Evolutionary conservation across 2,797 vertebrate species (phyloP), one percentile per base, ranked within the genome.

Genomic region (Choloepus didactylus): DNA sequence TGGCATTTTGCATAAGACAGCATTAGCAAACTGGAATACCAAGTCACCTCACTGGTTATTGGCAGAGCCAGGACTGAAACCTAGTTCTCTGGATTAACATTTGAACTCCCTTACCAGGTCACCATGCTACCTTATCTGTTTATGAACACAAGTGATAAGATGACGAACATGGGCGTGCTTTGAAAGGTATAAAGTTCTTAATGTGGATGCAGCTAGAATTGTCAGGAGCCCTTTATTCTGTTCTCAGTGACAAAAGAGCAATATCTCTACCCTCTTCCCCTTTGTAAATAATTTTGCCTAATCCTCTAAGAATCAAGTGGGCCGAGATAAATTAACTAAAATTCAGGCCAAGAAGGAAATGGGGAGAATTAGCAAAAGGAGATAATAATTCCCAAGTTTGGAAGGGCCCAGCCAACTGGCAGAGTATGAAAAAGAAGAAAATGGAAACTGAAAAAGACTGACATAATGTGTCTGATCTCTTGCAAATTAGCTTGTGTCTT

Each of bases 231-330:
- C 59, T 70, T 70, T 64, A 59, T 69, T 87, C 66, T 88, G 9
- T 66, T 84, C 11, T 93, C 49, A 70, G 6, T 75, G 41, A 59
- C 66, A 84, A 67, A 41, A 35, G 9, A 31, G 15, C 64, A 60
- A 29, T 67, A 11, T 54, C 16, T 79, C 51, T 41, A 19, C 41
- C 44, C 51, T 73, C 51, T 80, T 91, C 25, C 6, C 75, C 62
- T 84, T 86, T 90, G 9, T 69, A 80, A 91, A 69, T 62, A 81
- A 49, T 19, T 85, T 76, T 62, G 21, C 9, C 44, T 96, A 83
- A 86, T 96, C 41, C 7, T 82, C 49, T 77, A 93, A 35, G 49
- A 96, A 64, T 60, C 62, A 67, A 86, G 14, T 77, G 11, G 35
- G 6, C 16, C 54, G 49, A 86, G 56, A 69, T 5, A 85, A 80